These are phyloP conservation scores for Calycopis cecrops DNA, from an alignment of 1,140 invertebrate genomes.

Conservation along the genomic window DNA sequence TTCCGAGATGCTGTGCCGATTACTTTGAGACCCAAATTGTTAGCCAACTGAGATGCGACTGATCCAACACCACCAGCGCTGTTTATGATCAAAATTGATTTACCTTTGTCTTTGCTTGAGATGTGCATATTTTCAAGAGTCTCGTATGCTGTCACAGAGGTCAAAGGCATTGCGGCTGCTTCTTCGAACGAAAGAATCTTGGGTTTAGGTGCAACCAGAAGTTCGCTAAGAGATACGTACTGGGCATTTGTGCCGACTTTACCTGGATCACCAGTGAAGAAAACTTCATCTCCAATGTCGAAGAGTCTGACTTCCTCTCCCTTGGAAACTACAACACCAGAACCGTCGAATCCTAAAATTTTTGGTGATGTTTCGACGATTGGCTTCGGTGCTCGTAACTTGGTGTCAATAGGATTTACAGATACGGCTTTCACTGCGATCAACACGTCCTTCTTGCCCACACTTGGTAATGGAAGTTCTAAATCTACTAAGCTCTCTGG, in stretches of 20 bases:
- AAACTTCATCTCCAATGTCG: slow-evolving; percentile 54
- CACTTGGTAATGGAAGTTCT: slow-evolving; percentile 41
- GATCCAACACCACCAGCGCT: slow-evolving; percentile 60
- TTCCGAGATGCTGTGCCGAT: slow-evolving; percentile 57
- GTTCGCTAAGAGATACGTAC: slow-evolving; percentile 52
- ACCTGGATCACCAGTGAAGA: slow-evolving; percentile 50
- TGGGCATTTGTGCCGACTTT: slow-evolving; percentile 57
- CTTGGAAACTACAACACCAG: slow-evolving; percentile 47
- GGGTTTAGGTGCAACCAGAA: slow-evolving; percentile 48
- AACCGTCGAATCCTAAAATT: slow-evolving; percentile 58
- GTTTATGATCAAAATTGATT: slow-evolving; percentile 56
- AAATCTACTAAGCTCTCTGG: slow-evolving; percentile 50
- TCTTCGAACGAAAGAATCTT: slow-evolving; percentile 54
- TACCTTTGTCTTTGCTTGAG: slow-evolving; percentile 53
- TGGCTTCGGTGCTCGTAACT: slow-evolving; percentile 49
- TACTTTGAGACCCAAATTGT: slow-evolving; percentile 48
- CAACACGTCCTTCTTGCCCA: slow-evolving; percentile 46
- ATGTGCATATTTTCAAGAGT: slow-evolving; percentile 43
- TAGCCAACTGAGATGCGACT: slow-evolving; percentile 52
- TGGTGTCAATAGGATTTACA: slow-evolving; percentile 63
- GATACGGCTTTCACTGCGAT: slow-evolving; percentile 56
- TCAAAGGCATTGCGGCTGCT: slow-evolving; percentile 60
- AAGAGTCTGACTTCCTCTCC: slow-evolving; percentile 40
- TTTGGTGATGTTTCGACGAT: slow-evolving; percentile 37
- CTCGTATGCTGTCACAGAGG: slow-evolving; percentile 54